Evolutionary conservation across 2,113 vertebrate genomes (phyloP), one percentile per base, ranked within the genome.

Genomic region (Leuciscus idus): DNA sequence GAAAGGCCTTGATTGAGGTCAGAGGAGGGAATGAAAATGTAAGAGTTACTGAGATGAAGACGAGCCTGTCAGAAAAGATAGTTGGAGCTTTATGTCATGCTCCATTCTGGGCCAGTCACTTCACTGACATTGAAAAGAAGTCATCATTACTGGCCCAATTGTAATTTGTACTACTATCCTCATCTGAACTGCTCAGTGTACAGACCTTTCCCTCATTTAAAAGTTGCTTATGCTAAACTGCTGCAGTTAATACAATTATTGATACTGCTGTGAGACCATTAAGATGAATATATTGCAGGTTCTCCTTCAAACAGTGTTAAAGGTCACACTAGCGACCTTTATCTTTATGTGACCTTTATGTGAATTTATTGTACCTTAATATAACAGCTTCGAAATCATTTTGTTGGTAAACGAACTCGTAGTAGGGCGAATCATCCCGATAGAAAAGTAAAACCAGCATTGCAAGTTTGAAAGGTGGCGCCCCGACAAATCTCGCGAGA

Each of bases 131-230:
- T 70, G 84, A 66, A 39, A 84, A 84, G 33, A 73, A 84, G 82
- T 73, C 68, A 84, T 84, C 82, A 84, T 84, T 59, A 59, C 82
- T 43, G 82, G 82, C 19, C 68, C 82, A 57, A 84, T 72, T 84
- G 82, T 82, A 74, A 85, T 83, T 72, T 78, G 73, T 6, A 46
- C 8, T 6, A 57, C 8, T 64, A 36, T 74, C 55, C 78, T 85
- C 61, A 61, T 85, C 33, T 64, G 80, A 86, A 79, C 74, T 28
- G 3, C 15, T 52, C 19, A 1, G 28, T 46, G 26, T 17, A 46
- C 13, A 64, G 33, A 68, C 43, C 26, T 68, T 46, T 13, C 10
- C 11, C 17, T n/a, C 23, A 28, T 52, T 64, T 30, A 33, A 77
- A 73, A 36, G 36, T 2, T 17, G 36, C 17, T 76, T 17, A 50